phyloP scores from a whole-genome alignment of 2,797 vertebrate genomes.

The Syndactyla subalaris region DNA sequence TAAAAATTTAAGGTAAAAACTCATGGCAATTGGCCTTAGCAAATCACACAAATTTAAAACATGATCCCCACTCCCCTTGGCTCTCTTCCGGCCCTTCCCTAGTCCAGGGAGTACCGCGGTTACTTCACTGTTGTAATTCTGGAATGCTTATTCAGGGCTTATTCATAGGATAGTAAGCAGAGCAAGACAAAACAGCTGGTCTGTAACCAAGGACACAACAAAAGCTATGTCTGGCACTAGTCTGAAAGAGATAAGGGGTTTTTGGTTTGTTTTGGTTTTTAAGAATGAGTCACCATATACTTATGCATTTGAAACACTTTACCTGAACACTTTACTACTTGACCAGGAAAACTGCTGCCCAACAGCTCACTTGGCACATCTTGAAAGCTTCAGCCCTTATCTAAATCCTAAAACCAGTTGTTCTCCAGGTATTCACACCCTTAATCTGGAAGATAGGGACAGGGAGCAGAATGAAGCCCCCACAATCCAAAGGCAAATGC shows the following conservation, averaged over 20 bases:
- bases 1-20: neutral
- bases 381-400: neutral
- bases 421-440: neutral
- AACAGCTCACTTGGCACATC: neutral
- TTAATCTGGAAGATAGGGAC: neutral
- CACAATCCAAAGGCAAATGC: neutral
- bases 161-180: constrained; percentile 60
- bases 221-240: constrained; percentile 63
- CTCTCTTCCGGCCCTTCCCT: neutral
- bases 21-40: neutral
- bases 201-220: constrained; percentile 63
- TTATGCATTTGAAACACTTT: constrained; percentile 41
- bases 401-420: neutral
- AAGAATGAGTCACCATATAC: constrained; percentile 13
- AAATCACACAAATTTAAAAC: neutral
- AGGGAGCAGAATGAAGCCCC: neutral
- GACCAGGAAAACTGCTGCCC: constrained; percentile 4
- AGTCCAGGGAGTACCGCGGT: neutral
- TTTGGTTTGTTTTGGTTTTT: neutral
- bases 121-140: constrained; percentile 23
- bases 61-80: neutral
- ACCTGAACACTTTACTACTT: constrained; percentile 15
- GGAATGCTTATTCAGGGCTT: constrained; percentile 65
- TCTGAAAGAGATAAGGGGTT: neutral
- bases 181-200: constrained; percentile 68